These are phyloP conservation scores for Ichneumoninae sp. DNA, from an alignment of 2,888 invertebrate species.

Conservation along the genomic window DNA sequence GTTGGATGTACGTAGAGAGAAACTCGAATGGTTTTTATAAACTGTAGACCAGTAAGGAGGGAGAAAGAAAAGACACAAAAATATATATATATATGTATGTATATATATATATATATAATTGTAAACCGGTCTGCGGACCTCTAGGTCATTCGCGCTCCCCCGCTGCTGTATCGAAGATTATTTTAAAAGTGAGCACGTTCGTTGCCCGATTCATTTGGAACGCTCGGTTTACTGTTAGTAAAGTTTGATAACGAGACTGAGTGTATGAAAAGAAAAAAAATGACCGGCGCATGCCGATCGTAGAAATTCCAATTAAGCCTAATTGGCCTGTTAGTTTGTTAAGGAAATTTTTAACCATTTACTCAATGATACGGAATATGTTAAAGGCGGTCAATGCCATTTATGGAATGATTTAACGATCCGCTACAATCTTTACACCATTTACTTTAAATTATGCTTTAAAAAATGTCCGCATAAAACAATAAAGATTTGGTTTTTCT, in stretches of 20 bases:
- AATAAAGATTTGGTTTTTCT: background rate
- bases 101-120: background rate
- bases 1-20: slow-evolving; percentile 18
- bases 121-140: slow-evolving; percentile 39
- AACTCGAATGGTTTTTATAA: slow-evolving; percentile 1
- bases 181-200: background rate
- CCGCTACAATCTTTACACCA: too few relatives aligned
- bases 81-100: background rate
- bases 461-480: too few relatives aligned
- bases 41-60: background rate
- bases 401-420: too few relatives aligned
- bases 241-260: background rate
- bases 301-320: background rate
- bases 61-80: slow-evolving; percentile 19
- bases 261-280: background rate
- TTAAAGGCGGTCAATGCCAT: too few relatives aligned
- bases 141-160: slow-evolving; percentile 38
- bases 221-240: background rate
- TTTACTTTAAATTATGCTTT: background rate
- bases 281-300: background rate
- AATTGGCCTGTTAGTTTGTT: background rate
- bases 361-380: background rate
- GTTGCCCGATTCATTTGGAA: background rate
- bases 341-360: background rate
- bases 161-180: slow-evolving; percentile 25